Evolutionary conservation across 2,888 invertebrate genomes (phyloP), one percentile per base, ranked within the genome.

Genomic region (Nymphalis urticae): DNA sequence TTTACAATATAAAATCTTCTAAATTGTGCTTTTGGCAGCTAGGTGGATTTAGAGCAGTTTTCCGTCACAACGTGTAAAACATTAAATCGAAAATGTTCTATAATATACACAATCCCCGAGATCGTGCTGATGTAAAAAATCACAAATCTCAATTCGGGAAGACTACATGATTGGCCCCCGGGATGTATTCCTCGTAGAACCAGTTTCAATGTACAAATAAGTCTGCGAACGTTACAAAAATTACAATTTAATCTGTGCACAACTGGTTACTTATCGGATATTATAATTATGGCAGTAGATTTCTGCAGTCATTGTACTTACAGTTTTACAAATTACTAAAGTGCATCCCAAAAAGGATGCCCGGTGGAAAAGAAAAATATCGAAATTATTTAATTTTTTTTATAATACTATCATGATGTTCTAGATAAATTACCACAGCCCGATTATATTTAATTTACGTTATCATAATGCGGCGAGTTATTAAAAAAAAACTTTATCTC

Each of bases 81-180:
- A 68, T 50, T 58, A 48, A 54, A 27, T 58, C 62, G 51, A 60
- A 62, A 63, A 63, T 51, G 63, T 63, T 47, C 32, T 63, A 51
- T 59, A 67, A 36, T 62, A 54, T 48, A 63, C 58, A 59, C 63
- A 59, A 59, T 68, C 65, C 71, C 71, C 60, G 73, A 67, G 69
- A 69, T 66, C 61, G 56, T 63, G 54, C 48, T 61, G 68, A 74
- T 64, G 61, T 71, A 70, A 64, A 72, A 72, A 71, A 73, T 73
- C 73, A 74, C 70, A 75, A 66, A 48, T 51, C 68, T 72, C 77
- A 77, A 80, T 79, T 81, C 75, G 82, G 85, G 85, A 85, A 87
- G 85, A 88, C 88, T 82, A 81, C 75, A 75, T 72, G 72, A 80
- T 87, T 87, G 86, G 86, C 85, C 83, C 86, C 83, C 85, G 84